Evolutionary conservation across 2,113 vertebrate species (phyloP), one percentile per base, ranked within the genome.

Genomic region (Mixornis gularis): DNA sequence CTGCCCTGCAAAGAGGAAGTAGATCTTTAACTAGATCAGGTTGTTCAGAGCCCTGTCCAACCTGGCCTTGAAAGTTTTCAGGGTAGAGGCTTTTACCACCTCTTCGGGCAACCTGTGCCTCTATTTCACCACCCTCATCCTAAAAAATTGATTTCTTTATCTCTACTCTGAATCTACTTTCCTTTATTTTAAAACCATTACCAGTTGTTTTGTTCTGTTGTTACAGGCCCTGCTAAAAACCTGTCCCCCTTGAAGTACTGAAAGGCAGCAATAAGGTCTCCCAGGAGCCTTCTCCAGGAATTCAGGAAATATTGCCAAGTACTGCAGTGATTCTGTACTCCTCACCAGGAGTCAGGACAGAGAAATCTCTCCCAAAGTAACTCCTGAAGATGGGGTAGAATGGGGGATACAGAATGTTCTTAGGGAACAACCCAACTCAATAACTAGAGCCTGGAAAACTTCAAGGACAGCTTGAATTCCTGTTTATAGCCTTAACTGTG

Each of bases 401-500:
- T 5, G 13, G 17, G 79, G 17, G 5, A 17, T 18, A 17, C 7
- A 26, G 24, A 77, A 7, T 21, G 13, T 12, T 6, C 10, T 19
- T 7, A 41, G 17, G 36, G 29, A 73, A 20, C 4, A 80, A 13
- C 11, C 15, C 11, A 5, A 4, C 26, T 74, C 76, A 40, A 0
- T 17, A 46, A n/a, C n/a, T 7, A 30, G 21, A 81, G 64, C 43
- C 26, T 59, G 58, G 58, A 59, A 24, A 59, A 26, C 17, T 59
- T 62, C 30, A 74, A 74, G 29, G 58, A 46, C 25, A 53, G 32
- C 34, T 24, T 43, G 24, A 71, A n/a, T 46, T 16, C 5, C 10
- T 0, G 0, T 46, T 26, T 38, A 27, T 6, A 46, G 34, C 25
- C 26, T 36, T 25, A 53, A 0, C 2, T 49, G 5, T 3, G 0